Base-by-base conservation (phyloP, 1,140 invertebrate genomes). In the Zaprionus ornatus region DNA sequence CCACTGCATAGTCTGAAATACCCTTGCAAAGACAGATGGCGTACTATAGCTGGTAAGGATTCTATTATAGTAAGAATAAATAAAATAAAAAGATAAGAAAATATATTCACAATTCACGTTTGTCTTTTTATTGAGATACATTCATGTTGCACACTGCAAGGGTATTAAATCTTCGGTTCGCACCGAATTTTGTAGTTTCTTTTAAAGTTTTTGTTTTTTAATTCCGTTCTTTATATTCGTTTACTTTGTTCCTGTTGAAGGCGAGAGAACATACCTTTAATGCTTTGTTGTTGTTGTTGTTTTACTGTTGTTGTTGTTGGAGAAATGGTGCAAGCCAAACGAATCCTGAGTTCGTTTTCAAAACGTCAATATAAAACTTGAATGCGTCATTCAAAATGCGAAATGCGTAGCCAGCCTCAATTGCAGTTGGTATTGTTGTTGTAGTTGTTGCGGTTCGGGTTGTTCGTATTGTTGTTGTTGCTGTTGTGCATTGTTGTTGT, bases 301-400 rank as follows among this genome's bases (percentile, higher is more conserved):
- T 56, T 57, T 23, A 29, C 37, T 54, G 37, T 62, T 50, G 62
- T 42, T 76, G 66, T 23, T 61, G 74, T 66, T 73, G 66, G 73
- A 80, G 65, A 37, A 80, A 74, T 57, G 35, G 55, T 70, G 74
- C 60, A 65, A 72, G 74, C 66, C 54, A 85, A 86, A 90, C 77
- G 72, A 79, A 66, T 79, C 74, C 82, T 80, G 86, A 78, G 82
- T 72, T 90, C 74, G 79, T 82, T 62, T 74, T 68, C 25, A 79
- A 82, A 82, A 74, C 73, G 37, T 77, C 56, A 68, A 76, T 83
- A 83, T 79, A 57, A 76, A 80, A 82, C 61, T 80, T 77, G 71
- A 75, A 87, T 77, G 79, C 69, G 79, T 63, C 72, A 79, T 76
- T 68, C 73, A 82, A 74, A 82, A 74, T 79, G 71, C 67, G 70